Evolutionary conservation across 2,888 invertebrate species (phyloP).

Genomic region (Rutpela maculata): DNA sequence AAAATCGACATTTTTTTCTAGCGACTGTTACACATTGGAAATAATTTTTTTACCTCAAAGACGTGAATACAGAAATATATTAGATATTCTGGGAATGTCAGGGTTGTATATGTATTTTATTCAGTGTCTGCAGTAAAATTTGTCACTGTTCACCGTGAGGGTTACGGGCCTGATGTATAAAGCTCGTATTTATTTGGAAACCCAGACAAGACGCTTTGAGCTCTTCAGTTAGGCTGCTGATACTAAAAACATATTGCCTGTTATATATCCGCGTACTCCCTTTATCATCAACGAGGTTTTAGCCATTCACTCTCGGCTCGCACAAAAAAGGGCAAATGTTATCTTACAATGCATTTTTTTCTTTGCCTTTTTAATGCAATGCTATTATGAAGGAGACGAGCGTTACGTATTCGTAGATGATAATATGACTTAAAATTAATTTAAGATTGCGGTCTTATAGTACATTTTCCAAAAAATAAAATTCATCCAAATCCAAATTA

Average conservation of each 20-base stretch:
- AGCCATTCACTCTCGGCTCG: conserved; percentile 11
- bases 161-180: conserved; percentile 10
- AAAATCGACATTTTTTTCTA: background rate
- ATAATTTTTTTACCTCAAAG: background rate
- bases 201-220: conserved; percentile 28
- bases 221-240: conserved; percentile 28
- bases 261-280: conserved; percentile 35
- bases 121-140: conserved; percentile 5
- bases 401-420: background rate
- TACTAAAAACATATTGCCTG: conserved; percentile 42
- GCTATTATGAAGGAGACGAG: background rate
- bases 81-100: background rate
- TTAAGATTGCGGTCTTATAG: too few species aligned
- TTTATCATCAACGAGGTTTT: conserved; percentile 37
- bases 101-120: background rate
- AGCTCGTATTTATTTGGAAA: conserved; percentile 32
- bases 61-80: background rate
- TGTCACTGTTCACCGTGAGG: conserved; percentile 28
- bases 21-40: background rate
- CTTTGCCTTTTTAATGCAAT: conserved; percentile 1
- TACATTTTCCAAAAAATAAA: too few species aligned
- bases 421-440: background rate
- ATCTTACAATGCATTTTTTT: conserved; percentile 29
- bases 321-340: conserved; percentile 17
- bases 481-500: too few species aligned